phyloP scores from a whole-genome alignment of 2,113 vertebrate species.

The Salvelinus alpinus region DNA sequence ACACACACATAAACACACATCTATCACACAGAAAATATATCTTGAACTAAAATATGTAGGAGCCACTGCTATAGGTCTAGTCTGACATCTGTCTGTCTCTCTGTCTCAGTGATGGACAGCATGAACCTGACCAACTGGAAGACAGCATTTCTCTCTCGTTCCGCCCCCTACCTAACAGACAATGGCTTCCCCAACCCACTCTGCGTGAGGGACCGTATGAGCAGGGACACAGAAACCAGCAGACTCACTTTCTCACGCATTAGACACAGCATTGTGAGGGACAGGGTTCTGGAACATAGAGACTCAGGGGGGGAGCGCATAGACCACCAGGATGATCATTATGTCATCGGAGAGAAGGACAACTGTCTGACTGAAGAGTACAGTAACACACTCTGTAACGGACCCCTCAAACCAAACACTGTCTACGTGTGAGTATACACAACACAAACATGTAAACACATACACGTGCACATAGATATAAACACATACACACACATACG shows the following conservation, averaged over 20 bases:
- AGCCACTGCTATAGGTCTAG: background rate
- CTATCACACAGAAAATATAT: background rate
- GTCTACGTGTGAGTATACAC: conserved; percentile 86
- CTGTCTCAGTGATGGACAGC: conserved; percentile 81
- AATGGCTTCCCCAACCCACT: conserved; percentile 87
- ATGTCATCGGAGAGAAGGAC: conserved; percentile 85
- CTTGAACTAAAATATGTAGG: background rate
- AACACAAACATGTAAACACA: background rate
- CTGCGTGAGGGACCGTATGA: conserved; percentile 62
- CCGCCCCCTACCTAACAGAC: conserved; percentile 89
- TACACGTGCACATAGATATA: background rate
- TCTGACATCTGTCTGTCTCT: conserved; percentile 22
- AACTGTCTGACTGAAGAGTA: conserved; percentile 78
- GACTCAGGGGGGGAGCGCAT: background rate
- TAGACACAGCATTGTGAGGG: too few species aligned
- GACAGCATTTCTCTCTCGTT: conserved; percentile 82
- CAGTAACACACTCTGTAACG: conserved; percentile 86
- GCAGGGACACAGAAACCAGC: background rate
- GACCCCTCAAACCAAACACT: conserved; percentile 89
- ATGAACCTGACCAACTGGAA: conserved; percentile 91
- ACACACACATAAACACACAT: background rate
- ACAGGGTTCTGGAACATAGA: background rate
- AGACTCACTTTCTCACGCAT: conserved; percentile 17
- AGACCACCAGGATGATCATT: conserved; percentile 67
- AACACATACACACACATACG: background rate